A percentile compares a stretch with the other conserved stretches of the same genome.
Conservation (phyloP, 1,140 invertebrate species). For the Polyergus mexicanus region DNA sequence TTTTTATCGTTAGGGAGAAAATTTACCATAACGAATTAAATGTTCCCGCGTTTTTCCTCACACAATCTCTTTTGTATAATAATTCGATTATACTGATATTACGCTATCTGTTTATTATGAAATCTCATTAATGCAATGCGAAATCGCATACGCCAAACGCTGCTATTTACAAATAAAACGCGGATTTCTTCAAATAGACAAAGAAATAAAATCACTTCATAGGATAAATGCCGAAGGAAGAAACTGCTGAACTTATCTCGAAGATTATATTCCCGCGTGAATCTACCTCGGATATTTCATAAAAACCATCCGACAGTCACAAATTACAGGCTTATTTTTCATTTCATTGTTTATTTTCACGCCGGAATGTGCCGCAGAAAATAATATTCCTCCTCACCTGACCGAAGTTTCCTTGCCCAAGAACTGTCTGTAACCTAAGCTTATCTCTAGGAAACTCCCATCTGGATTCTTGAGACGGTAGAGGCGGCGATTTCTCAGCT, state of each 20-base stretch:
- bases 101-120: conserved; percentile 10
- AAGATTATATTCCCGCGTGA: conserved; percentile 11
- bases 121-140: conserved; percentile 7
- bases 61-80: conserved; percentile 35
- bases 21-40: not conserved
- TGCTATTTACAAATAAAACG: conserved; percentile 21
- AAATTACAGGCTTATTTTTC: conserved; percentile 32
- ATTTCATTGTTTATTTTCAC: not conserved
- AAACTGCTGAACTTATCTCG: not conserved
- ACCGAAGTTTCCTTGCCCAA: conserved; percentile 95
- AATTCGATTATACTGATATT: conserved; percentile 40
- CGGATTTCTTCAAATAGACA: not conserved
- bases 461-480: conserved; percentile 87
- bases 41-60: conserved; percentile 23
- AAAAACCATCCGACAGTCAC: not conserved
- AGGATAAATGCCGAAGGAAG: not conserved
- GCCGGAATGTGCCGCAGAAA: conserved; percentile 5
- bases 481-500: conserved; percentile 85
- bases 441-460: conserved; percentile 94
- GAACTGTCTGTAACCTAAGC: conserved; percentile 91
- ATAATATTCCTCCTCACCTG: conserved; percentile 88
- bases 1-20: not conserved
- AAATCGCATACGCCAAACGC: not conserved
- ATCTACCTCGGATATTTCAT: not conserved
- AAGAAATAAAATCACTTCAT: not conserved